Evolutionary conservation across 2,888 invertebrate species (phyloP).

Genomic region (Prosapia bicincta): DNA sequence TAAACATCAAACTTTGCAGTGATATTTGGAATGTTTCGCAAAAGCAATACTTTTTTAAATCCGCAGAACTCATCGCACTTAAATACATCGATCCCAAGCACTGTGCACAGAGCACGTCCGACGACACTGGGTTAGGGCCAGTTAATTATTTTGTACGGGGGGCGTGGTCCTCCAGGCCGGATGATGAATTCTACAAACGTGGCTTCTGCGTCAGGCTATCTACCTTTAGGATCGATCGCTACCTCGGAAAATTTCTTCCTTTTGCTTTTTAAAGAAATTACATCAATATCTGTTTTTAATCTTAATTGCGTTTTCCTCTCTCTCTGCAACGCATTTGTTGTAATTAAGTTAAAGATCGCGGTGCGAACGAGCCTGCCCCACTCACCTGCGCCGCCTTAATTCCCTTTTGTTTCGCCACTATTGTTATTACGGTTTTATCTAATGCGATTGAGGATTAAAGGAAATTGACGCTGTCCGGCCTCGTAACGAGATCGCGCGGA

Average conservation of each 20-base stretch:
- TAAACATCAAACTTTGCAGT: too few relatives aligned
- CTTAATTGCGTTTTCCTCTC: not conserved
- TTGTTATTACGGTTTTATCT: not conserved
- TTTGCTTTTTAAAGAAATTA: not conserved
- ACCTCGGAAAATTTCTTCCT: not conserved
- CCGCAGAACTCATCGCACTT: too few relatives aligned
- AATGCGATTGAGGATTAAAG: not conserved
- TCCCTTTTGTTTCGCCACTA: not conserved
- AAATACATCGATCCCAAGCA: too few relatives aligned
- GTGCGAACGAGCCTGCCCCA: not conserved
- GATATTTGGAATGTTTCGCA: too few relatives aligned
- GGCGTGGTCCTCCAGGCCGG: not conserved
- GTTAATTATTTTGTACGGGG: slow-evolving; percentile 27
- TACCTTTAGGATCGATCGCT: not conserved
- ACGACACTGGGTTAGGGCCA: not conserved
- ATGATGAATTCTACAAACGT: slow-evolving; percentile 15
- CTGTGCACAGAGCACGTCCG: not conserved
- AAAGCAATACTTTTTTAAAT: too few relatives aligned
- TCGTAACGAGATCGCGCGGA: not conserved
- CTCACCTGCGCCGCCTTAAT: not conserved
- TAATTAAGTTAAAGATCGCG: not conserved
- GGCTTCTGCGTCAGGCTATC: slow-evolving; percentile 5
- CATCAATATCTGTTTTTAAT: slow-evolving; percentile 2
- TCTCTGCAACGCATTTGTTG: not conserved
- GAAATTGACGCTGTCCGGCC: not conserved